phyloP scores from a whole-genome alignment of 2,113 vertebrate species.

The Triplophysa rosa region DNA sequence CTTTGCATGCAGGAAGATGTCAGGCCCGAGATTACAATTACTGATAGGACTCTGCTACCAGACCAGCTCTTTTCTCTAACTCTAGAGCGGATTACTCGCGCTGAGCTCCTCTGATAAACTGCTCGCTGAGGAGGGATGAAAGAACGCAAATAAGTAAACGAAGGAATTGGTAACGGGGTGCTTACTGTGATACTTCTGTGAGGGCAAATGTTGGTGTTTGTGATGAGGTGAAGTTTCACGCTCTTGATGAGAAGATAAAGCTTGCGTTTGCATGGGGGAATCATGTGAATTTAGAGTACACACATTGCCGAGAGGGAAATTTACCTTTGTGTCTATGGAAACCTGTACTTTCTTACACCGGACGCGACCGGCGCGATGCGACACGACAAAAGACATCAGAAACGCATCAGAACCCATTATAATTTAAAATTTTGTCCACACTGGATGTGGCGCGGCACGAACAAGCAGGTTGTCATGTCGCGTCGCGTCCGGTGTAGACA shows the following conservation, averaged over 20 bases:
- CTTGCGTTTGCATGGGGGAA: not conserved
- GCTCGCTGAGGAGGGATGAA: constrained; percentile 20
- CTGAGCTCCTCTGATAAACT: constrained; percentile 48
- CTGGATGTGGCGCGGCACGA: no score
- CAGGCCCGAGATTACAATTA: constrained; percentile 60
- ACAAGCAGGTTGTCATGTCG: no score
- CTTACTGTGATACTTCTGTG: constrained; percentile 11
- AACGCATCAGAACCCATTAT: no score
- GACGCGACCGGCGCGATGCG: no score
- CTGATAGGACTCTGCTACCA: constrained; percentile 53
- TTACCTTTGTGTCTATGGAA: no score
- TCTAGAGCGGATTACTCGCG: constrained; percentile 44
- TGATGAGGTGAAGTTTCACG: not conserved
- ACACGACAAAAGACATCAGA: no score
- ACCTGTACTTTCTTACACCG: no score
- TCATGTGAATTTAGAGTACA: not conserved
- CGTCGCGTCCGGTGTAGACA: no score
- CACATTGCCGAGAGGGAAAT: no score
- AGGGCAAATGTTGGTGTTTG: constrained; percentile 1
- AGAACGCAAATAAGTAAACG: constrained; percentile 37
- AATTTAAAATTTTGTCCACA: no score
- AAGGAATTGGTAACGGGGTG: constrained; percentile 18
- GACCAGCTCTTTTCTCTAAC: constrained; percentile 38
- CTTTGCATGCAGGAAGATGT: constrained; percentile 61
- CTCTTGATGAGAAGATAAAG: constrained; percentile 5